Conservation (phyloP, 2,113 vertebrate species). For the Psammodynastes pulverulentus region DNA sequence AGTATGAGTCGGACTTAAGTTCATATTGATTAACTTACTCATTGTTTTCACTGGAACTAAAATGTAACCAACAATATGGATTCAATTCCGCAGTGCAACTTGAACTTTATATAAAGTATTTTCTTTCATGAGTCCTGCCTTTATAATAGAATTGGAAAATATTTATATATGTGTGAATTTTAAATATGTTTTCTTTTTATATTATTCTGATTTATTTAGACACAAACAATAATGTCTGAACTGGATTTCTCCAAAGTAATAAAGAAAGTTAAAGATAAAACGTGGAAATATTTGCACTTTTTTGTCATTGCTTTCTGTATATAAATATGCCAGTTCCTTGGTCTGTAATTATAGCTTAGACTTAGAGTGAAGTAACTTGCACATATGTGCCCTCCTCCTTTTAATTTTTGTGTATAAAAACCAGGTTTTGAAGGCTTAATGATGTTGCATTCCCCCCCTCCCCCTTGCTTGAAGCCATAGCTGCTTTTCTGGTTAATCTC, state of each 20-base stretch:
- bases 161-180: background rate
- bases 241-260: background rate
- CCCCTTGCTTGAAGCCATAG: background rate
- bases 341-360: background rate
- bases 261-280: background rate
- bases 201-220: background rate
- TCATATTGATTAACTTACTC: background rate
- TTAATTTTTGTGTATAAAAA: background rate
- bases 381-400: background rate
- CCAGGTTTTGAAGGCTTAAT: background rate
- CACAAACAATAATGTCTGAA: background rate
- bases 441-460: too few species aligned
- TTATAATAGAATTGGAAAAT: rapidly evolving
- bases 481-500: background rate
- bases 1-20: too few species aligned
- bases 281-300: background rate
- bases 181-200: background rate
- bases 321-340: background rate
- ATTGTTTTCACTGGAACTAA: background rate
- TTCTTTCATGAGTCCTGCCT: background rate
- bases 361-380: background rate
- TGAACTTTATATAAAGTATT: background rate
- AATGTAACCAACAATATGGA: background rate
- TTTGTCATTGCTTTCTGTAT: background rate
- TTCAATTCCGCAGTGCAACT: background rate